phyloP scores from a whole-genome alignment of 2,888 invertebrate genomes.

The Scaptomyza flava region DNA sequence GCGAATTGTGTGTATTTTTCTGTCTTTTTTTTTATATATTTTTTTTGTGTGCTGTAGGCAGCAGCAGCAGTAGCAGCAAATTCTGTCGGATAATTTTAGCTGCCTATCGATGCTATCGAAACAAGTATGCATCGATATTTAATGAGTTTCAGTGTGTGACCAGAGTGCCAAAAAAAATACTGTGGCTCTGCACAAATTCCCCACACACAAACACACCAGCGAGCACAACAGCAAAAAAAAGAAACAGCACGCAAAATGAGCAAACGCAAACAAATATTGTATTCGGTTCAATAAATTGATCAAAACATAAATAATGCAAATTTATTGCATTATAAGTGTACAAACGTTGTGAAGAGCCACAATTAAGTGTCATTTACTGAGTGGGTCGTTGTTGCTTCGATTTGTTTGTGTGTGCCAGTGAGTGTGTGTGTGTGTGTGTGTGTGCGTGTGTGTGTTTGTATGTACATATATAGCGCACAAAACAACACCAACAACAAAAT shows the following conservation, averaged over 20 bases:
- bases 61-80: slow-evolving; percentile 15
- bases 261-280: slow-evolving; percentile 53
- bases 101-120: slow-evolving; percentile 35
- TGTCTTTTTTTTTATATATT: too few species aligned
- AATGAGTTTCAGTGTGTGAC: slow-evolving; percentile 20
- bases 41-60: slow-evolving; percentile 16
- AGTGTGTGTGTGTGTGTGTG: slow-evolving; percentile 18
- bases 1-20: slow-evolving; percentile 14
- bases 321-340: slow-evolving; percentile 37
- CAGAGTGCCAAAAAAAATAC: slow-evolving; percentile 15
- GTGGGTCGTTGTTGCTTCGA: slow-evolving; percentile 27
- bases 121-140: not conserved
- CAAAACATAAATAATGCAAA: slow-evolving; percentile 45
- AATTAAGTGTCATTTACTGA: slow-evolving; percentile 35
- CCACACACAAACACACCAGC: slow-evolving; percentile 40
- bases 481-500: slow-evolving; percentile 37
- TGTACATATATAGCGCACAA: slow-evolving; percentile 34
- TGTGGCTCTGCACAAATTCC: slow-evolving; percentile 19
- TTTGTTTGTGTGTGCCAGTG: slow-evolving; percentile 24
- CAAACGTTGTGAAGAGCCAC: slow-evolving; percentile 39
- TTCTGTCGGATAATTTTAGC: slow-evolving; percentile 1
- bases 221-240: slow-evolving; percentile 28
- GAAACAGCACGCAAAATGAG: slow-evolving; percentile 49
- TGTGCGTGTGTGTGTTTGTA: slow-evolving; percentile 13
- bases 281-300: slow-evolving; percentile 40